phyloP scores from a whole-genome alignment of 2,888 invertebrate species.

The Caenorhabditis sp. region DNA sequence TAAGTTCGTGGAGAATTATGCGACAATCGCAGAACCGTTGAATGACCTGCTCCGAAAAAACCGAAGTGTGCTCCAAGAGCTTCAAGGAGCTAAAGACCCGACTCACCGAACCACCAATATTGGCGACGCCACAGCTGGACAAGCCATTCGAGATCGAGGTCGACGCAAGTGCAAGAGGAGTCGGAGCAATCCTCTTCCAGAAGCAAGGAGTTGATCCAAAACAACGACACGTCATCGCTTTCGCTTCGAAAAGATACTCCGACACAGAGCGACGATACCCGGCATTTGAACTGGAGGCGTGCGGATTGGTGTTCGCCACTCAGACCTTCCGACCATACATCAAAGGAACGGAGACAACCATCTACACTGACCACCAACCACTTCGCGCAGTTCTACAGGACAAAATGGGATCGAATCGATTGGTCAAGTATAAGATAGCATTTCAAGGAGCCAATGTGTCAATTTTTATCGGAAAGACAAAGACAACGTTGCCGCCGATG shows the following conservation, averaged over 20 bases:
- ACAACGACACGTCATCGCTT: slow-evolving; percentile 18
- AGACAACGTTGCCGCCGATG: slow-evolving; percentile 43
- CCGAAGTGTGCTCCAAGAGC: background rate
- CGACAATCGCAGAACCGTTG: slow-evolving; percentile 20
- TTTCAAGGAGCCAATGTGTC: slow-evolving; percentile 32
- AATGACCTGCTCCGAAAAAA: slow-evolving; percentile 22
- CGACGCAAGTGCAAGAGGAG: slow-evolving; percentile 25
- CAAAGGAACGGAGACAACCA: slow-evolving; percentile 8
- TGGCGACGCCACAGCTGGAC: slow-evolving; percentile 18
- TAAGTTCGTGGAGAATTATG: slow-evolving; percentile 28
- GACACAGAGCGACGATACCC: slow-evolving; percentile 13
- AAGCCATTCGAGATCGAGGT: slow-evolving; percentile 29
- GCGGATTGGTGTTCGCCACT: slow-evolving; percentile 19
- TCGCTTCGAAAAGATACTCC: slow-evolving; percentile 11
- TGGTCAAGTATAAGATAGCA: slow-evolving; percentile 27
- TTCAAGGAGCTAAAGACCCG: slow-evolving; percentile 21
- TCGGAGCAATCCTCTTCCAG: slow-evolving; percentile 32
- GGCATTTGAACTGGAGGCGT: slow-evolving; percentile 33
- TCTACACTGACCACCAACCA: slow-evolving; percentile 33
- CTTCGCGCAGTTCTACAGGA: slow-evolving; percentile 14
- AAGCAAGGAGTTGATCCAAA: slow-evolving; percentile 7
- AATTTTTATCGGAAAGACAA: slow-evolving; percentile 47
- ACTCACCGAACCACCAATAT: slow-evolving; percentile 16
- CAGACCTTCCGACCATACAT: slow-evolving; percentile 31
- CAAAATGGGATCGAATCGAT: slow-evolving; percentile 12